phyloP scores from a whole-genome alignment of 1,140 invertebrate species.

The Chironomus striatipennis region DNA sequence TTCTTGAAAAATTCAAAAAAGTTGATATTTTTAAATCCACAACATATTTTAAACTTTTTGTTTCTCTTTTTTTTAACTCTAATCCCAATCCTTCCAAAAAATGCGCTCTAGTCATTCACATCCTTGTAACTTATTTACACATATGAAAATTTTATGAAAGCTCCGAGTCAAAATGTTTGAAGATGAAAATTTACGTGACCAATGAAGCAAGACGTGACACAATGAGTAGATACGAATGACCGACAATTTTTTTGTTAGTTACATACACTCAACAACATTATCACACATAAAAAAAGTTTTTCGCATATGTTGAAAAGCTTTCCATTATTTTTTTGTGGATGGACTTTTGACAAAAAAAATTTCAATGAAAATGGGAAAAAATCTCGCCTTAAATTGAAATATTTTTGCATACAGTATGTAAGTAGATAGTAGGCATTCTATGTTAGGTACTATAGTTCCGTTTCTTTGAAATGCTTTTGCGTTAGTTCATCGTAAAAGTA shows the following conservation, averaged over 20 bases:
- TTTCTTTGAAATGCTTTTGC: slow-evolving; percentile 1
- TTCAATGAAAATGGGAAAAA: background rate
- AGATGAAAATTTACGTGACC: no score
- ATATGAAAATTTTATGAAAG: no score
- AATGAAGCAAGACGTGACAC: no score
- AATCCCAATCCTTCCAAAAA: no score
- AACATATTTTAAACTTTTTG: no score
- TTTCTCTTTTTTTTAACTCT: no score
- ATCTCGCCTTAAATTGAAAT: background rate
- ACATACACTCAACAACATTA: background rate
- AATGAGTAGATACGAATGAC: no score
- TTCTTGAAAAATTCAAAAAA: no score
- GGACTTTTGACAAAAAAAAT: background rate
- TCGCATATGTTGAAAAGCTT: background rate
- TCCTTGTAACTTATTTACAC: no score
- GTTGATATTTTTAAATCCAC: no score
- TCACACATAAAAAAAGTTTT: background rate
- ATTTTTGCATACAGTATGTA: background rate
- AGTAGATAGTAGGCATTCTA: background rate
- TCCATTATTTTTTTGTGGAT: background rate
- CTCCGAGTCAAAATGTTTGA: no score
- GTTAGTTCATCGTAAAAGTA: background rate
- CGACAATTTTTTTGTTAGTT: background rate
- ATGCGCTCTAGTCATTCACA: no score
- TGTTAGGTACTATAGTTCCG: background rate